phyloP scores from a whole-genome alignment of 2,888 invertebrate species.

The Ectemnius continuus region DNA sequence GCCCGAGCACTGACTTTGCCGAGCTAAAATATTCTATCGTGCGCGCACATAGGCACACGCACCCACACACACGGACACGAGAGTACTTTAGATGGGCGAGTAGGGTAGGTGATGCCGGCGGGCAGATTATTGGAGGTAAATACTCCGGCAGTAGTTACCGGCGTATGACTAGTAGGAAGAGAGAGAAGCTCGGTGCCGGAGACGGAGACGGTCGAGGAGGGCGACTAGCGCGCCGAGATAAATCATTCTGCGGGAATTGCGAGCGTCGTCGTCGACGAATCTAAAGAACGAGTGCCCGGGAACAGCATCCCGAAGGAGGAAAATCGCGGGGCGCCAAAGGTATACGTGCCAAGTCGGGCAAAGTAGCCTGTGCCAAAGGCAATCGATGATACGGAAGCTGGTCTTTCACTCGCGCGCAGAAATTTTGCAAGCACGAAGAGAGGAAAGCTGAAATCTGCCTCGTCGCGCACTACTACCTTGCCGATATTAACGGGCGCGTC shows the following conservation, averaged over 20 bases:
- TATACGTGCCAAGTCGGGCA: neutral
- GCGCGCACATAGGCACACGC: too few relatives aligned
- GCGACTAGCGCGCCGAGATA: slow-evolving; percentile 4
- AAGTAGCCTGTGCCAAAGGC: neutral
- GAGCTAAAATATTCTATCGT: slow-evolving; percentile 12
- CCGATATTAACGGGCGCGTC: slow-evolving; percentile 22
- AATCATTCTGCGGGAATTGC: slow-evolving; percentile 32
- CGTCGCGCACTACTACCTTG: too few relatives aligned
- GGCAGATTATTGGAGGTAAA: slow-evolving; percentile 40
- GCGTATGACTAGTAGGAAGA: slow-evolving; percentile 10
- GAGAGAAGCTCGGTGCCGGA: neutral
- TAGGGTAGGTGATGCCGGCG: neutral
- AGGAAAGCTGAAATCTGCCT: too few relatives aligned
- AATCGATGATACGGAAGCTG: neutral
- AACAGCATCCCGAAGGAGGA: neutral
- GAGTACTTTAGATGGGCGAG: neutral
- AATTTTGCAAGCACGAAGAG: too few relatives aligned
- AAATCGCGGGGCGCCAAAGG: neutral
- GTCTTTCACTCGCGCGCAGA: too few relatives aligned
- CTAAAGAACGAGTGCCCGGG: slow-evolving; percentile 17
- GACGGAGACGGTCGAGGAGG: slow-evolving; percentile 7
- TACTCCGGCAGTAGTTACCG: slow-evolving; percentile 28
- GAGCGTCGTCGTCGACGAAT: slow-evolving; percentile 23
- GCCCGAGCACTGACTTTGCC: slow-evolving; percentile 2
- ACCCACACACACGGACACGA: too few relatives aligned